phyloP scores from a whole-genome alignment of 1,140 invertebrate species.

The Sweltsa coloradensis region DNA sequence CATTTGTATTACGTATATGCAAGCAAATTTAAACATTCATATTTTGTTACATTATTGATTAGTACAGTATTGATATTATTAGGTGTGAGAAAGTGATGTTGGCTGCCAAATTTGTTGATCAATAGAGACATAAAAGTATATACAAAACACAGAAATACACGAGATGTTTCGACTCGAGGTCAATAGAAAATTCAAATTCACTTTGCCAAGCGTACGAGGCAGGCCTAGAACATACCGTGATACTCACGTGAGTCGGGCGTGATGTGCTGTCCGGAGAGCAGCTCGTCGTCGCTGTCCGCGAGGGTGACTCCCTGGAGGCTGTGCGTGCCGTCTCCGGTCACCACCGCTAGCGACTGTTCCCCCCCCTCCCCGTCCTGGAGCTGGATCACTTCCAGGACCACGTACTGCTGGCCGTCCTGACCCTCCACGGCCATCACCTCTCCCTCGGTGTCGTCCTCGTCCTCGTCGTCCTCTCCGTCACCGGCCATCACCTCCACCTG shows the following conservation, averaged over 20 bases:
- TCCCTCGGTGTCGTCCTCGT: slow-evolving; percentile 29
- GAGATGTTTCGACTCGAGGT: neutral
- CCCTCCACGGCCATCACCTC: slow-evolving; percentile 53
- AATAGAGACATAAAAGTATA: too few species aligned
- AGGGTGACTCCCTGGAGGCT: slow-evolving; percentile 16
- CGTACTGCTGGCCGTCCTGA: slow-evolving; percentile 70
- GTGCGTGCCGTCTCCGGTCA: slow-evolving; percentile 22
- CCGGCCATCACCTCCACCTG: slow-evolving; percentile 33
- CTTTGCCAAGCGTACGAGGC: slow-evolving; percentile 6
- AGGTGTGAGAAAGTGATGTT: slow-evolving; percentile 11
- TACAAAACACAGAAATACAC: slow-evolving; percentile 4
- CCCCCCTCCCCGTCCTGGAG: slow-evolving; percentile 35
- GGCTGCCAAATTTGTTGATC: too few species aligned
- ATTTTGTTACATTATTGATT: too few species aligned
- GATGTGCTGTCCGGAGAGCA: slow-evolving; percentile 16
- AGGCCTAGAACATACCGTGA: neutral
- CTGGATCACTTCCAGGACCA: slow-evolving; percentile 76
- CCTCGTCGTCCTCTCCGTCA: slow-evolving; percentile 29
- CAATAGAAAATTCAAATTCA: neutral
- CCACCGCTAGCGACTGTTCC: slow-evolving; percentile 29
- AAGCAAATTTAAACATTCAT: too few species aligned
- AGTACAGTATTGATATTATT: too few species aligned
- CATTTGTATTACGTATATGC: too few species aligned
- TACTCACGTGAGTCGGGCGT: slow-evolving; percentile 10
- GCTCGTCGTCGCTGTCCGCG: slow-evolving; percentile 12